Evolutionary conservation across 2,113 vertebrate genomes (phyloP).

Genomic region (Malaclemys terrapin): DNA sequence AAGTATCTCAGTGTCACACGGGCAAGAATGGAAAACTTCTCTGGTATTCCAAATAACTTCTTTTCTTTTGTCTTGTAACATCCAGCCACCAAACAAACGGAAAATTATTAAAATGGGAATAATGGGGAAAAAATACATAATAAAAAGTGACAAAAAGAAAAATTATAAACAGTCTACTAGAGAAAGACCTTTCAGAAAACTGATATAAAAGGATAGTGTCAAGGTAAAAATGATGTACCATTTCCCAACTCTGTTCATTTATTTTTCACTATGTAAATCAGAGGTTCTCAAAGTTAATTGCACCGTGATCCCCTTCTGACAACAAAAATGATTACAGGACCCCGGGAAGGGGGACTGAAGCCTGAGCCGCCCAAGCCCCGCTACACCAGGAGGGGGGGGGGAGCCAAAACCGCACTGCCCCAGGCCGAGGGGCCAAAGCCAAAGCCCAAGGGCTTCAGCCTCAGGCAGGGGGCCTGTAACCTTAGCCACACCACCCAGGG

Average conservation of each 20-base stretch:
- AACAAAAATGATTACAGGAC: too few species aligned
- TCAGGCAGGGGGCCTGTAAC: too few species aligned
- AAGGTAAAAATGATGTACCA: not conserved
- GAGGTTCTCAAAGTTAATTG: too few species aligned
- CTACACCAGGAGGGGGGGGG: too few species aligned
- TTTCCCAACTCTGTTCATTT: not conserved
- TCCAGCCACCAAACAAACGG: not conserved
- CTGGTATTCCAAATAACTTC: not conserved
- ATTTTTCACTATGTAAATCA: not conserved
- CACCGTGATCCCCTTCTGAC: too few species aligned
- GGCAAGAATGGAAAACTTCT: conserved; percentile 36
- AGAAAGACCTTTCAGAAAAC: not conserved
- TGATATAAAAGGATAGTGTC: fast-evolving
- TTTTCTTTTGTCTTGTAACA: conserved; percentile 13
- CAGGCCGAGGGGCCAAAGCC: too few species aligned
- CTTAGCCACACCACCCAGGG: too few species aligned
- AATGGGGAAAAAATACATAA: not conserved
- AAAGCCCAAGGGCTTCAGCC: too few species aligned
- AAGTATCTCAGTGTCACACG: not conserved
- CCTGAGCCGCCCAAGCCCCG: too few species aligned
- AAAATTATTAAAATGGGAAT: not conserved
- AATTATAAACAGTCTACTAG: not conserved
- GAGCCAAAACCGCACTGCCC: too few species aligned
- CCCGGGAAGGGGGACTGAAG: too few species aligned
- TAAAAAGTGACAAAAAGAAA: not conserved